Base-by-base conservation (phyloP, 2,888 invertebrate species). In the Blera fallax region DNA sequence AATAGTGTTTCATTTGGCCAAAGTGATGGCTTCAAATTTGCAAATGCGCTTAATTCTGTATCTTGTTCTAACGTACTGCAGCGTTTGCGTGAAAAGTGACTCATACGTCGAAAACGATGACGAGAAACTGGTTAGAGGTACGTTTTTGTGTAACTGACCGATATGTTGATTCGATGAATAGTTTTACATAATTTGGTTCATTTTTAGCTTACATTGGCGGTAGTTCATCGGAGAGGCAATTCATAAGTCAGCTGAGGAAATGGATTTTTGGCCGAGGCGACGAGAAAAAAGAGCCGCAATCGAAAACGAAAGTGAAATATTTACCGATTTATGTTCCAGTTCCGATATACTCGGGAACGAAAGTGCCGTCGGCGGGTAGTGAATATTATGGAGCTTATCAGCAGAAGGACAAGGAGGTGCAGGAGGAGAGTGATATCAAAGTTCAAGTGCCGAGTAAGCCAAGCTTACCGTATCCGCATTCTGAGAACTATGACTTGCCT, bases 241-340 rank as follows among this genome's bases (percentile, higher is more conserved):
- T 78, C 4, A 6, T 62, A 3, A 27, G 43, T 16, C 10, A 8
- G 0, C 1, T 78, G 16, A 62, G 27, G 1, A 69, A 37, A 43
- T 78, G 78, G 78, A 40, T 74, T 1, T 43, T 70, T 3, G 52
- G 69, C 0, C 62, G 34, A 4, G 21, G 10, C 1, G 24, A 32
- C 1, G 58, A 48, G 11, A 60, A 18, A 8, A 1, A 67, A 1
- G 2, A 29, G 14, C 14, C 18, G 8, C 16, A 56, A 34, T n/a
- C 32, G 14, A 16, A 45, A 6, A 52, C 78, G 0, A 24, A 60
- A 27, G 34, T 78, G 7, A 62, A 78, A 27, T 54, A 62, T 10
- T 16, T 78, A 29, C 78, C 78, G 1, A 43, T 78, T 1, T 78
- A 78, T n/a, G 62, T 78, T 11, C 69, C 78, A 18, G 52, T 62